Evolutionary conservation across 2,113 vertebrate genomes (phyloP).

Genomic region (Spilogale gracilis): DNA sequence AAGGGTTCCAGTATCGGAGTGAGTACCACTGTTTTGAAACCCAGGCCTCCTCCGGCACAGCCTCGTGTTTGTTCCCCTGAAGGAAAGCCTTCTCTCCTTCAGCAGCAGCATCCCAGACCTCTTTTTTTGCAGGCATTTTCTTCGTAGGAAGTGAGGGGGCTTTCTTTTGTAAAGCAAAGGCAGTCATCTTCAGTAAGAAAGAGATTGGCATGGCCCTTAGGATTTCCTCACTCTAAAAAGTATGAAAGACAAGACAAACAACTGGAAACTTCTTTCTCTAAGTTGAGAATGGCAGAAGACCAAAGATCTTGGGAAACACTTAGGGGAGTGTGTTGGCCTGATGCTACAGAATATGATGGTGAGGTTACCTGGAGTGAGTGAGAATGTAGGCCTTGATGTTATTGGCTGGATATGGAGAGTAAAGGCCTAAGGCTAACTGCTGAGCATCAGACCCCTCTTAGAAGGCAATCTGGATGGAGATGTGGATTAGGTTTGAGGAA

Average conservation of each 20-base stretch:
- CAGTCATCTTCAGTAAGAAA: conserved; percentile 29
- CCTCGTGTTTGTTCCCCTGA: not conserved
- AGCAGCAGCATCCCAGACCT: not conserved
- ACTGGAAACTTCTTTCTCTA: conserved; percentile 78
- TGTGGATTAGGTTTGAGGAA: conserved; percentile 83
- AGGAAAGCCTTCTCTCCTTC: not conserved
- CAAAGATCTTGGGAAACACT: conserved; percentile 85
- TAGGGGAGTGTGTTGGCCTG: conserved; percentile 77
- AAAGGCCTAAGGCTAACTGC: conserved; percentile 62
- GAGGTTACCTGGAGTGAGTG: conserved; percentile 86
- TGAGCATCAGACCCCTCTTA: conserved; percentile 65
- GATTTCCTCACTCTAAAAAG: conserved; percentile 66
- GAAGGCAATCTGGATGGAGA: conserved; percentile 70
- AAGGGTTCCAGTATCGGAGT: too few relatives aligned
- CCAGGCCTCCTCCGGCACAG: not conserved
- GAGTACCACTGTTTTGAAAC: not conserved
- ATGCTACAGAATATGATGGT: conserved; percentile 84
- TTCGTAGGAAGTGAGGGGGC: not conserved
- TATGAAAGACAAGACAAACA: conserved; percentile 77
- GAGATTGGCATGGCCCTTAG: conserved; percentile 49
- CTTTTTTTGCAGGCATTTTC: not conserved
- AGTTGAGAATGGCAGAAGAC: conserved; percentile 82
- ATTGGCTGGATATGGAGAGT: conserved; percentile 81
- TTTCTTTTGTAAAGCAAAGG: not conserved
- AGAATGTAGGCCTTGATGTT: conserved; percentile 85